A percentile compares a stretch with the other conserved stretches of the same genome.
Evolutionary conservation across 1,140 invertebrate genomes (phyloP).

Genomic region (Drosophila sproati): DNA sequence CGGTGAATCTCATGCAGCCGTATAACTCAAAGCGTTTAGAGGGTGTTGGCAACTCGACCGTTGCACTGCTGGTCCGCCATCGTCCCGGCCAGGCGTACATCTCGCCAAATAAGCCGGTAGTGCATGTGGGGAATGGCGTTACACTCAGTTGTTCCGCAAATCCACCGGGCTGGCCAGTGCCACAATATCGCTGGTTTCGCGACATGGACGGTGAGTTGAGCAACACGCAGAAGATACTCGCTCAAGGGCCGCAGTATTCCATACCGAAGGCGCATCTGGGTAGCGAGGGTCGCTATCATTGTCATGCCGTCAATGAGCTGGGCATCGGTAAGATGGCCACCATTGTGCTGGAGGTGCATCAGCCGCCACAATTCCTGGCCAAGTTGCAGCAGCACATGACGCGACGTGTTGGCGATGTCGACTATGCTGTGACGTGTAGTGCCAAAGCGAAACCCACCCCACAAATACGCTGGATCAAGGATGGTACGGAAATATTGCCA

Average conservation of each 20-base stretch:
- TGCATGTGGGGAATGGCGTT: constrained; percentile 92
- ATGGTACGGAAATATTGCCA: constrained; percentile 91
- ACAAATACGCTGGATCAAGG: constrained; percentile 93
- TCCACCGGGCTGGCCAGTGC: constrained; percentile 94
- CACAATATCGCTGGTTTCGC: constrained; percentile 95
- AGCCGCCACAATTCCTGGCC: constrained; percentile 92
- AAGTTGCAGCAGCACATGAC: constrained; percentile 93
- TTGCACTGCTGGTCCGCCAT: constrained; percentile 93
- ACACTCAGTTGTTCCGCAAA: constrained; percentile 94
- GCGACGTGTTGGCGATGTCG: constrained; percentile 91
- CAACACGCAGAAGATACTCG: constrained; percentile 87
- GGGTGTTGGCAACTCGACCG: constrained; percentile 89
- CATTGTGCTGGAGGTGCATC: constrained; percentile 93
- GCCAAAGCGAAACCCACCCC: constrained; percentile 95
- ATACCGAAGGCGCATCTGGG: constrained; percentile 92
- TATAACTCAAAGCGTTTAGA: constrained; percentile 88
- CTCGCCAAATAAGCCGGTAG: constrained; percentile 92
- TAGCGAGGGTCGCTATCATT: constrained; percentile 95
- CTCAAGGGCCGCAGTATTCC: constrained; percentile 91
- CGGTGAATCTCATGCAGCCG: constrained; percentile 92
- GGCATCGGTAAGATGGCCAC: constrained; percentile 93
- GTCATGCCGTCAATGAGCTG: constrained; percentile 95
- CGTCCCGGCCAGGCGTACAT: constrained; percentile 93
- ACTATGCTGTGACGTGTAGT: constrained; percentile 92
- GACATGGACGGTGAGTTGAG: constrained; percentile 87